Evolutionary conservation across 2,113 vertebrate species (phyloP), one percentile per base, ranked within the genome.

Genomic region (Meriones unguiculatus): DNA sequence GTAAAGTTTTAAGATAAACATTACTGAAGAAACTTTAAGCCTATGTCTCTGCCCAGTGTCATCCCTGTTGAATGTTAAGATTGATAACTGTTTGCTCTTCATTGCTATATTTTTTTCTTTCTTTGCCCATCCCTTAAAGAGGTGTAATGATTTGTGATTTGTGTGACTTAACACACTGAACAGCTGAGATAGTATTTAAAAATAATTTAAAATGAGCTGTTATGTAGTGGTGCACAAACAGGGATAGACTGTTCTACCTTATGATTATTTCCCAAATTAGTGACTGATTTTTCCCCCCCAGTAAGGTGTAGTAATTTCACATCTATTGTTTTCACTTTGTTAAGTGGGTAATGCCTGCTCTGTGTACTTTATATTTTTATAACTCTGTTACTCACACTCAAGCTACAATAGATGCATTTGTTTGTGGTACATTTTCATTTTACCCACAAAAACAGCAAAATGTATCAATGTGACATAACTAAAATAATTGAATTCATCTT

Each of bases 401-500:
- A 41, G 88, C 35, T 65, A 3, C 50, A 81, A 41, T 84, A 64
- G 32, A 14, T 88, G 7, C 69, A 69, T 86, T 50, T 41, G 24
- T 85, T 80, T 93, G 54, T 84, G 46, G 32, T 70, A 4, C 24
- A 13, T 93, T 95, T 96, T 97, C 30, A 57, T 96, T 88, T 96
- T 17, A 80, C 35, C 24, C 92, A 13, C 54, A 93, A 30, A 28
- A 86, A 5, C 70, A 81, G 25, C 59, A 94, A 72, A 24, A 46
- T 62, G 1, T 77, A 64, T 92, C 81, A 84, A 0, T 38, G 22
- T 90, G n/a, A 35, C 54, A 86, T 30, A 12, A 52, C 62, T 90
- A 90, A 96, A 95, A 72, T 87, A 88, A 92, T 89, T 84, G 38
- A 82, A n/a, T 92, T 75, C 35, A 38, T 97, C 90, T 95, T 97